Conservation (phyloP, 1,140 invertebrate genomes). For the Parapsyche elsis region DNA sequence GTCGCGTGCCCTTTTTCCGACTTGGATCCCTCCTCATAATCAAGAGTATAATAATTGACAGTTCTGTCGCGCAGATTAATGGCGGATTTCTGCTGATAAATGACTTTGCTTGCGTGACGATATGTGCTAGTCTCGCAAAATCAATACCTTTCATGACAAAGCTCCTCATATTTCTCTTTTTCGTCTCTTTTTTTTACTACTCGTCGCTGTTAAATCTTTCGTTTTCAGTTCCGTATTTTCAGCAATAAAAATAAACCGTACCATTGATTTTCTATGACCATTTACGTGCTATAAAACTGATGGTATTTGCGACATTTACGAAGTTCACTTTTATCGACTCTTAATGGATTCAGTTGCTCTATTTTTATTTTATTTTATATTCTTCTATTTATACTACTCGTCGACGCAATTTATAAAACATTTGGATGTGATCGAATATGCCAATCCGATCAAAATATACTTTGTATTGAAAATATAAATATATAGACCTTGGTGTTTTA, state of each 20-base stretch:
- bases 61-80: constrained; percentile 33
- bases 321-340: too few species aligned
- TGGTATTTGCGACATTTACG: neutral
- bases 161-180: neutral
- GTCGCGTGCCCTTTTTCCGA: neutral
- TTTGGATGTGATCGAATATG: too few species aligned
- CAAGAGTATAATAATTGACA: constrained; percentile 38
- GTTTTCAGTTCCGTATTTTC: constrained; percentile 20
- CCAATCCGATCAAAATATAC: too few species aligned
- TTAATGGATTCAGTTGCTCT: too few species aligned
- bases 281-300: neutral
- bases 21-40: constrained; percentile 13
- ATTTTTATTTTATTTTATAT: too few species aligned
- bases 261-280: constrained; percentile 10
- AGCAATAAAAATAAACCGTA: constrained; percentile 21
- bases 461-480: too few species aligned
- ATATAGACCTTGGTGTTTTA: too few species aligned
- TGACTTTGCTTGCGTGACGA: constrained; percentile 29
- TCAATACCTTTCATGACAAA: constrained; percentile 16
- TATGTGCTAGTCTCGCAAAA: constrained; percentile 17
- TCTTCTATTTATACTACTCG: too few species aligned
- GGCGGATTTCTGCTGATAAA: constrained; percentile 35
- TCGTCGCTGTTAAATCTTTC: neutral
- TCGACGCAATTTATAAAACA: too few species aligned
- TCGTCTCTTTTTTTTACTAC: neutral